phyloP scores from a whole-genome alignment of 2,797 vertebrate species.

The Tapirus indicus region DNA sequence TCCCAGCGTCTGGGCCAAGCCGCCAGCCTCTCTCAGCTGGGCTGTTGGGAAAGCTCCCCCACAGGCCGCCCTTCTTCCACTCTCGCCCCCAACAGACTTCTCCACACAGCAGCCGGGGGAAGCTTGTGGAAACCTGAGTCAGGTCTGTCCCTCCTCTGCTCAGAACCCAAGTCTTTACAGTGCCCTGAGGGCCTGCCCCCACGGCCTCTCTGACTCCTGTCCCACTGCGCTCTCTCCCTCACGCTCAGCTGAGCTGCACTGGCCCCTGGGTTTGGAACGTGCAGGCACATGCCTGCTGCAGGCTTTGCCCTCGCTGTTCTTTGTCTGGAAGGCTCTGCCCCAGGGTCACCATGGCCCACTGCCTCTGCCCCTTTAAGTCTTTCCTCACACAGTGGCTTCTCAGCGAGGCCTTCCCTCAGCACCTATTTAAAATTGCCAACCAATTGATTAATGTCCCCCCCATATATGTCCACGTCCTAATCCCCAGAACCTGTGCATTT shows the following conservation, averaged over 20 bases:
- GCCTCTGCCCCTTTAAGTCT: no score
- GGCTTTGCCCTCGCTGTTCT: no score
- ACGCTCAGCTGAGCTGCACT: fast-evolving
- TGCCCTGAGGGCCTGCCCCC: neutral
- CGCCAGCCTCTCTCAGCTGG: neutral
- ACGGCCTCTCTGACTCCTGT: neutral
- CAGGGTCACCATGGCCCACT: no score
- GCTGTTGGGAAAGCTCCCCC: neutral
- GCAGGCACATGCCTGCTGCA: neutral
- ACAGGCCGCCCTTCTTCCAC: neutral
- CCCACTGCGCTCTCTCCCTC: neutral
- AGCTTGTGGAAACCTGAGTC: neutral
- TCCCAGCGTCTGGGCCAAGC: neutral
- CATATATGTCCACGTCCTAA: neutral
- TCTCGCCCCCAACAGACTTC: neutral
- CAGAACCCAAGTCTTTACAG: neutral
- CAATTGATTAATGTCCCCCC: neutral
- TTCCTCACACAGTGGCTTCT: neutral
- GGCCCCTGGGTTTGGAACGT: neutral
- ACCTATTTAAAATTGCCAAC: neutral
- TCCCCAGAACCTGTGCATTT: neutral
- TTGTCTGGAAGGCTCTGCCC: neutral
- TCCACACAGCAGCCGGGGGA: neutral
- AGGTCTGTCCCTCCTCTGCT: neutral
- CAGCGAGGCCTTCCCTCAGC: neutral